Evolutionary conservation across 2,797 vertebrate species (phyloP).

Genomic region (Sebastes alutus): DNA sequence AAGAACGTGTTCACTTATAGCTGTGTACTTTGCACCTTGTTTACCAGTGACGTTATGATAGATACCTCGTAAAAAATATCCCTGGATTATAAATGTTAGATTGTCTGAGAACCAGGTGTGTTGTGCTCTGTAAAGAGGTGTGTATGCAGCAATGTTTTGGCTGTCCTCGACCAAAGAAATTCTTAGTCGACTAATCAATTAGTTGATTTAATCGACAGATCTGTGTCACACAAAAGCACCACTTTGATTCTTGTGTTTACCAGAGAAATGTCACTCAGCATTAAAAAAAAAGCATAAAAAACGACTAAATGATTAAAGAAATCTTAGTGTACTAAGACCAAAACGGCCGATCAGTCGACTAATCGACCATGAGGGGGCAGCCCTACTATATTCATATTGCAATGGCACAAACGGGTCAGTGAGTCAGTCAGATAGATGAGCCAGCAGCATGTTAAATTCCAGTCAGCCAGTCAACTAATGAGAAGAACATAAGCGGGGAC

Average conservation of each 20-base stretch:
- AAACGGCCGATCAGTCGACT: not conserved
- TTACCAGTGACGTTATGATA: not conserved
- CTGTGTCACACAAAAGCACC: too few relatives aligned
- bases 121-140: not conserved
- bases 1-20: not conserved
- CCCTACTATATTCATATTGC: not conserved
- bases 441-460: slow-evolving; percentile 36
- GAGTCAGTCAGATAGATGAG: slow-evolving; percentile 24
- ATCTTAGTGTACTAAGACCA: too few relatives aligned
- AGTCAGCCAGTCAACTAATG: slow-evolving; percentile 25
- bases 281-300: too few relatives aligned
- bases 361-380: not conserved
- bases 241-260: too few relatives aligned
- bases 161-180: too few relatives aligned
- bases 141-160: not conserved
- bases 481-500: slow-evolving; percentile 15
- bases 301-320: too few relatives aligned
- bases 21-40: slow-evolving; percentile 38
- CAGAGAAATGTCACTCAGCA: too few relatives aligned
- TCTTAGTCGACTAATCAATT: too few relatives aligned
- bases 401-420: slow-evolving; percentile 10
- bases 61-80: slow-evolving; percentile 2
- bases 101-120: not conserved
- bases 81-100: not conserved
- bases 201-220: too few relatives aligned